Evolutionary conservation across 1,140 invertebrate species (phyloP).

Genomic region (Battus philenor): DNA sequence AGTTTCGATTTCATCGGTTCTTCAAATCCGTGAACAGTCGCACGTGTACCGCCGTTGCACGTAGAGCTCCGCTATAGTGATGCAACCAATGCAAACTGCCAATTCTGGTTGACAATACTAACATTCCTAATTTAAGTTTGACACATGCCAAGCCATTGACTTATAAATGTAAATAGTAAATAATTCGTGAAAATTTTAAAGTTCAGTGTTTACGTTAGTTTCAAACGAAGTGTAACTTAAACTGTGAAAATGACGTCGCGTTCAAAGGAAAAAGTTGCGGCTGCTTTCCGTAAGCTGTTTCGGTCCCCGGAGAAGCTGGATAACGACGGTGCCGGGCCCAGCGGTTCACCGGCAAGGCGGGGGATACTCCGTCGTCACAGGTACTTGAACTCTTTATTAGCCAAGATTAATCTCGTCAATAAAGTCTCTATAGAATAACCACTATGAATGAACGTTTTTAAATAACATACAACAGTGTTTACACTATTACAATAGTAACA

Average conservation of each 20-base stretch:
- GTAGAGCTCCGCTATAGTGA: slow-evolving; percentile 32
- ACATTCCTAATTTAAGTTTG: slow-evolving; percentile 39
- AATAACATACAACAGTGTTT: no score
- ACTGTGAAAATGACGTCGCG: slow-evolving; percentile 80
- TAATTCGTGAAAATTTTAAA: slow-evolving; percentile 14
- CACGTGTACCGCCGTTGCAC: slow-evolving; percentile 35
- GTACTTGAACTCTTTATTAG: no score
- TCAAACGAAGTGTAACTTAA: slow-evolving; percentile 35
- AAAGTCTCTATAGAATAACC: no score
- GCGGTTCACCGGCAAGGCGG: slow-evolving; percentile 79
- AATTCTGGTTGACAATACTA: slow-evolving; percentile 27
- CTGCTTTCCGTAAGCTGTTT: slow-evolving; percentile 86
- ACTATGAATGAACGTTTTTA: no score
- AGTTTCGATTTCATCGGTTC: slow-evolving; percentile 54
- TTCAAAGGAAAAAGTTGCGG: slow-evolving; percentile 83
- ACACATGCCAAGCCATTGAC: slow-evolving; percentile 36
- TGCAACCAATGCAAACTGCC: slow-evolving; percentile 26
- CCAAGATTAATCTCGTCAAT: no score
- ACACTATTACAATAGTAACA: no score
- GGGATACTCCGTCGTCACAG: slow-evolving; percentile 72
- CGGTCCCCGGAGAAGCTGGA: slow-evolving; percentile 81
- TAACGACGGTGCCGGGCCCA: slow-evolving; percentile 77
- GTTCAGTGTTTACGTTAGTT: slow-evolving; percentile 32
- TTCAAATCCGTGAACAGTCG: slow-evolving; percentile 49
- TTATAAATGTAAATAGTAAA: slow-evolving; percentile 30